Base-by-base conservation (phyloP, 1,140 invertebrate species). In the Bemisia tabaci region DNA sequence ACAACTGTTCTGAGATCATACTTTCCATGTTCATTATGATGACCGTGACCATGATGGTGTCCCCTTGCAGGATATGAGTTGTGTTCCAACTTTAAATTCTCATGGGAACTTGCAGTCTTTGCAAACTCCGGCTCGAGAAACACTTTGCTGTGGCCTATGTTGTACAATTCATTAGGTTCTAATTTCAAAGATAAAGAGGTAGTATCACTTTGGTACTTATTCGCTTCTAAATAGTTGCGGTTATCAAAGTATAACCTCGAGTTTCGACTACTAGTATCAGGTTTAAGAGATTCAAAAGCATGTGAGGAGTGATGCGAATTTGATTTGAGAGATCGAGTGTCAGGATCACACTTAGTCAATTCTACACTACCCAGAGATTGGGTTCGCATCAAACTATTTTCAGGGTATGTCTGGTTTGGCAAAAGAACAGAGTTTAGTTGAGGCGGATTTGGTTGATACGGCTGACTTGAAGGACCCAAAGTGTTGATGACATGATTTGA, bases 361-460 rank as follows among this genome's bases (percentile, higher is more conserved):
- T 83, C 83, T 1, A 85, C 82, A 70, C 82, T 85, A 1, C 82
- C 83, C n/a, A 85, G 70, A 1, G 83, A 84, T 63, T 84, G 83
- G 1, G 83, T 84, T 39, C 83, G 74, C 26, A 84, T 76, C 22
- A 84, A 73, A 71, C 78, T 74, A 67, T 78, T 79, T 63, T 80
- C 76, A 62, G 79, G 77, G 59, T 81, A 76, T 59, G 75, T 77
- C 68, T 80, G 77, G 65, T 78, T 77, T 22, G 79, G 73, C 26
- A 82, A 71, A 5, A 79, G 73, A 23, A 77, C 69, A 33, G 74
- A 60, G 67, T 67, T 70, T 65, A 26, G 69, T 66, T 27, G 17
- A 5, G 39, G 61, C 1, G 26, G 22, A 65, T 70, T 70, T 60
- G 69, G 59, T 69, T n/a, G 68, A 64, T 48, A 24, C 27, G n/a